Percentiles rank a stretch among this genome's conserved stretches.
phyloP scores from a whole-genome alignment of 2,113 vertebrate genomes.

The Lophochroa leadbeateri region DNA sequence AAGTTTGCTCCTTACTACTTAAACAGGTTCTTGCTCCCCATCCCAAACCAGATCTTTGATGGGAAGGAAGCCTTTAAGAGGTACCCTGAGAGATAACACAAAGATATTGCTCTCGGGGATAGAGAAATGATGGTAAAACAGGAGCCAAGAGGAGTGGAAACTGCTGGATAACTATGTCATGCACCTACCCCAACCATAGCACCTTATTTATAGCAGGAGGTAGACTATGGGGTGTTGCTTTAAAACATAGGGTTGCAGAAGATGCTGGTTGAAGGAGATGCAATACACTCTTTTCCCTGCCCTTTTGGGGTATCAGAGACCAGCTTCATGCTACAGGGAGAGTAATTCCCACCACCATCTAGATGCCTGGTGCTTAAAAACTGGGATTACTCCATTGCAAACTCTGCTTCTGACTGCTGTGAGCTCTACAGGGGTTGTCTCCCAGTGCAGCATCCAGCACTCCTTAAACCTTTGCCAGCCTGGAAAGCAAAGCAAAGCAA shows the following conservation, averaged over 20 bases:
- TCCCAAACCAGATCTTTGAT: neutral
- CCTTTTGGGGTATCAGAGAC: neutral
- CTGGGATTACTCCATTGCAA: neutral
- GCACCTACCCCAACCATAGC: neutral
- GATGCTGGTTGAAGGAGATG: neutral
- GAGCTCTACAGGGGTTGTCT: neutral
- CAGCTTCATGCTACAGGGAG: neutral
- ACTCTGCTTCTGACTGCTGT: neutral
- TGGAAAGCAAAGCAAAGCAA: neutral
- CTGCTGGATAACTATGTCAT: neutral
- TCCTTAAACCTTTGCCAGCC: neutral
- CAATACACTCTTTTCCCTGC: rapidly evolving
- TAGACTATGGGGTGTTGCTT: neutral
- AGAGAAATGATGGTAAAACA: neutral
- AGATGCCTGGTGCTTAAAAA: neutral
- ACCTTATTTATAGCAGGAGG: neutral
- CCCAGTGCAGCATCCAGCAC: rapidly evolving
- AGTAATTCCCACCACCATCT: neutral
- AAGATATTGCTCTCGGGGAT: neutral
- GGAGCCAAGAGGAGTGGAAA: neutral
- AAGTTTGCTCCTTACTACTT: neutral
- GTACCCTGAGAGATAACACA: neutral
- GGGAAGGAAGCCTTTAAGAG: neutral
- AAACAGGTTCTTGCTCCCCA: neutral
- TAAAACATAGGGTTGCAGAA: neutral